These are phyloP conservation scores for Procambarus clarkii DNA, from an alignment of 1,140 invertebrate species.

Conservation along the genomic window DNA sequence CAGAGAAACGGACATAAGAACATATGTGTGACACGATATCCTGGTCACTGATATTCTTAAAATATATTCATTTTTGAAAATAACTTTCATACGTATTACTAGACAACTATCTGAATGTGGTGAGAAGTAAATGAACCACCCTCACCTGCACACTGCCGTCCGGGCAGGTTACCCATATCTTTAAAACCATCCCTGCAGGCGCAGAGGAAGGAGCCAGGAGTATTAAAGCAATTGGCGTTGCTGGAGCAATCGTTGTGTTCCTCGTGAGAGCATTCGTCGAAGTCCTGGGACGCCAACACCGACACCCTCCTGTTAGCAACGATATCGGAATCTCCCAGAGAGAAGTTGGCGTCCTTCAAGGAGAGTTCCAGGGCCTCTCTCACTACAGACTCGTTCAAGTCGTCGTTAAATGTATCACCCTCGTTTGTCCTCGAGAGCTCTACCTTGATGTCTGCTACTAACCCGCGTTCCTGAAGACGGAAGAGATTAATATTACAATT, in stretches of 20 bases:
- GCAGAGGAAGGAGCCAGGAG: slow-evolving; percentile 74
- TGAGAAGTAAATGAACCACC: neutral
- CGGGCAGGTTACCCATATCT: slow-evolving; percentile 74
- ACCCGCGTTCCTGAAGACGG: slow-evolving; percentile 55
- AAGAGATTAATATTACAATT: neutral
- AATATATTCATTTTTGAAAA: no score
- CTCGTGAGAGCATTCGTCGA: slow-evolving; percentile 74
- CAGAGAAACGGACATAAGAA: no score
- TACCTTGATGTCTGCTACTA: slow-evolving; percentile 71
- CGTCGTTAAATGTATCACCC: slow-evolving; percentile 57
- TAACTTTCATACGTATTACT: no score
- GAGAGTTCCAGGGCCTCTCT: slow-evolving; percentile 35
- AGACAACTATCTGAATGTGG: neutral
- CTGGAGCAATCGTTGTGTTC: slow-evolving; percentile 75
- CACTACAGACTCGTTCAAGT: slow-evolving; percentile 22
- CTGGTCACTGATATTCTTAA: no score
- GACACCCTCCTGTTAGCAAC: slow-evolving; percentile 54
- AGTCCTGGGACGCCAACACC: slow-evolving; percentile 72
- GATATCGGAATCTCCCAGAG: slow-evolving; percentile 62
- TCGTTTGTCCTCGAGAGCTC: slow-evolving; percentile 56
- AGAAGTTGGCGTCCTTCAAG: slow-evolving; percentile 62
- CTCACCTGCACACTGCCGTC: slow-evolving; percentile 74
- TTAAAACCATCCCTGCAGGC: slow-evolving; percentile 74
- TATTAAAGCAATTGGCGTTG: slow-evolving; percentile 75
- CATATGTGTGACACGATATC: no score